Evolutionary conservation across 2,797 vertebrate species (phyloP).

Genomic region (Sebastes aleutianus): DNA sequence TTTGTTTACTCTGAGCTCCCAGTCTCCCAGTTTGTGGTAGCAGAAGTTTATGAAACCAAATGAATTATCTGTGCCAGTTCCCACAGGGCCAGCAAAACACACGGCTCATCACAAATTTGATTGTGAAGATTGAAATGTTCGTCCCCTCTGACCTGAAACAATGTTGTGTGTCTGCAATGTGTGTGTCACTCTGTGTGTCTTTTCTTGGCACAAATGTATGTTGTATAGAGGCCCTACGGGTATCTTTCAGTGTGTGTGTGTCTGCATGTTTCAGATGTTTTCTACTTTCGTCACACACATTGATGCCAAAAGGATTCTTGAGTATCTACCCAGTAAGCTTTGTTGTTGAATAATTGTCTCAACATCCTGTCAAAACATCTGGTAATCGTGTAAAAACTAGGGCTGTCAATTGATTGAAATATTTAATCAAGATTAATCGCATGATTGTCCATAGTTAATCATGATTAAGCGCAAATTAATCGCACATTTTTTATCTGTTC

Average conservation of each 20-base stretch:
- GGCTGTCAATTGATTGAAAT: too few species aligned
- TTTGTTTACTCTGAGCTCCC: constrained; percentile 67
- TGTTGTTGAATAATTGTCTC: neutral
- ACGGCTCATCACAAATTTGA: constrained; percentile 59
- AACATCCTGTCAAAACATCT: neutral
- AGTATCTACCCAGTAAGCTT: neutral
- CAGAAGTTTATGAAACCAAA: constrained; percentile 71
- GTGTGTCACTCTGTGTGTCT: neutral
- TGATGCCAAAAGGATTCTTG: neutral
- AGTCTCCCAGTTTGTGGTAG: constrained; percentile 40
- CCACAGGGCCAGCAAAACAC: constrained; percentile 54
- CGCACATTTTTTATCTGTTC: too few species aligned
- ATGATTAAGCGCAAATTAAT: too few species aligned
- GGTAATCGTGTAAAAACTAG: neutral
- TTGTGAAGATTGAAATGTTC: constrained; percentile 62
- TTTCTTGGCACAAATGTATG: neutral
- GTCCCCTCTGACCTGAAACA: constrained; percentile 49
- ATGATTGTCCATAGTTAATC: too few species aligned
- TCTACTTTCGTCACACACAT: neutral
- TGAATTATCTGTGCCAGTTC: constrained; percentile 73
- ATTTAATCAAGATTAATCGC: too few species aligned
- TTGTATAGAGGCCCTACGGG: neutral
- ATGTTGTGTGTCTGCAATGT: constrained; percentile 20
- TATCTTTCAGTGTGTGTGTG: neutral
- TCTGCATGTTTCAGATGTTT: neutral